Conservation (phyloP, 1,140 invertebrate genomes). For the Drosophila ambigua region DNA sequence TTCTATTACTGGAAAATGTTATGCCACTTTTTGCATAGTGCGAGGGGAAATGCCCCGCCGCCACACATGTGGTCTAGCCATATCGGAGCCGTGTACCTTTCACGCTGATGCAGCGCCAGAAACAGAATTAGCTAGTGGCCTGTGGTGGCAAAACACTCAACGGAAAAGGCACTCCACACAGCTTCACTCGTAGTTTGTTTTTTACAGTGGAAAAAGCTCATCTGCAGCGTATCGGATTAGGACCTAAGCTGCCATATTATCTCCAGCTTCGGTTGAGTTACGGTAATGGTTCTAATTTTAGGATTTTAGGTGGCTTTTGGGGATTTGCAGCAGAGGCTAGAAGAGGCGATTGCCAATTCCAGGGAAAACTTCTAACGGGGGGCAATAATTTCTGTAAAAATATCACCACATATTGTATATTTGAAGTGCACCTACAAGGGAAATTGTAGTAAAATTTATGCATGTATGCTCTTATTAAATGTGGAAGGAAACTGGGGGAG, state of each 20-base stretch:
- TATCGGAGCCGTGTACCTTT: constrained; percentile 9
- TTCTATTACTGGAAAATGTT: constrained; percentile 23
- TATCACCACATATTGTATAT: constrained; percentile 15
- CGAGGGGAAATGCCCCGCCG: not conserved
- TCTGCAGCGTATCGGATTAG: constrained; percentile 8
- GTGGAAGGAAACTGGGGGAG: no score
- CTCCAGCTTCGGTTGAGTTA: not conserved
- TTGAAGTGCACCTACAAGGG: not conserved
- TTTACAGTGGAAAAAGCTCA: not conserved
- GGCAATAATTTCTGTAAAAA: constrained; percentile 12
- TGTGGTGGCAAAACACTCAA: not conserved
- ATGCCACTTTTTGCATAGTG: constrained; percentile 19
- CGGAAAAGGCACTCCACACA: no score
- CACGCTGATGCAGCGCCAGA: constrained; percentile 5
- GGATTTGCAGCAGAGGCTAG: constrained; percentile 9
- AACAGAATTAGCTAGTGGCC: constrained; percentile 23
- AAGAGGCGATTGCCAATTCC: constrained; percentile 5
- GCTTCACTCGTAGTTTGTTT: no score
- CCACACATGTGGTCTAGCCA: constrained; percentile 7
- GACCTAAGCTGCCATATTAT: constrained; percentile 23
- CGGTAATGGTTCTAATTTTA: constrained; percentile 3
- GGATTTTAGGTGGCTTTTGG: not conserved
- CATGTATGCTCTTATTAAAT: not conserved
- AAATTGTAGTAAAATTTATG: constrained; percentile 6
- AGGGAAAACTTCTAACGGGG: not conserved